Conservation (phyloP, 2,888 invertebrate genomes). For the Hemicrepidius hirtus region DNA sequence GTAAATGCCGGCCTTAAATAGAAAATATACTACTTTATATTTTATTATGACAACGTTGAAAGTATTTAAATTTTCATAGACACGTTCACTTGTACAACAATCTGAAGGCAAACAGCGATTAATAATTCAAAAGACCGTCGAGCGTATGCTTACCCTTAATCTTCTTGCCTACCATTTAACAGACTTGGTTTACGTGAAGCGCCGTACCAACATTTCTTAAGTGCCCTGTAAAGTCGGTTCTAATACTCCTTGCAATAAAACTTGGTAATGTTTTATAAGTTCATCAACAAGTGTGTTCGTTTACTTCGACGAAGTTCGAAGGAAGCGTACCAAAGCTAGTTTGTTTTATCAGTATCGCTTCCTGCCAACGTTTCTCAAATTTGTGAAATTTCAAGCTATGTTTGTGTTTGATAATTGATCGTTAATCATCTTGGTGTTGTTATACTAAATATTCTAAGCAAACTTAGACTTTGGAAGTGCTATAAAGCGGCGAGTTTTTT, state of each 20-base stretch:
- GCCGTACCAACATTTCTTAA: not conserved
- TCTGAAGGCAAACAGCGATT: conserved; percentile 31
- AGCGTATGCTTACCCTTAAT: conserved; percentile 14
- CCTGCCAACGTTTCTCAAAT: not conserved
- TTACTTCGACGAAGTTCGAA: not conserved
- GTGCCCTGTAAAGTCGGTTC: not conserved
- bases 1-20: too few relatives aligned
- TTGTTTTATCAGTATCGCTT: not conserved
- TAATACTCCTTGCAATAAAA: not conserved
- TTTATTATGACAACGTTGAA: conserved; percentile 11
- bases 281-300: conserved; percentile 8
- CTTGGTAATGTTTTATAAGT: not conserved
- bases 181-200: conserved; percentile 10
- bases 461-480: too few relatives aligned
- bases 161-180: conserved; percentile 3
- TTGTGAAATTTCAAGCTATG: not conserved
- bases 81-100: conserved; percentile 24
- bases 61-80: conserved; percentile 27
- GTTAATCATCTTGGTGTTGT: too few relatives aligned
- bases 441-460: too few relatives aligned
- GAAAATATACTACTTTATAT: too few relatives aligned
- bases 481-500: too few relatives aligned
- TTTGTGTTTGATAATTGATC: too few relatives aligned
- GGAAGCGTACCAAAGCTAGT: not conserved
- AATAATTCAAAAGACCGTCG: conserved; percentile 17